Percentiles rank a stretch among this genome's conserved stretches.
phyloP scores from a whole-genome alignment of 2,797 vertebrate species.

The Sebastes wilsoni region DNA sequence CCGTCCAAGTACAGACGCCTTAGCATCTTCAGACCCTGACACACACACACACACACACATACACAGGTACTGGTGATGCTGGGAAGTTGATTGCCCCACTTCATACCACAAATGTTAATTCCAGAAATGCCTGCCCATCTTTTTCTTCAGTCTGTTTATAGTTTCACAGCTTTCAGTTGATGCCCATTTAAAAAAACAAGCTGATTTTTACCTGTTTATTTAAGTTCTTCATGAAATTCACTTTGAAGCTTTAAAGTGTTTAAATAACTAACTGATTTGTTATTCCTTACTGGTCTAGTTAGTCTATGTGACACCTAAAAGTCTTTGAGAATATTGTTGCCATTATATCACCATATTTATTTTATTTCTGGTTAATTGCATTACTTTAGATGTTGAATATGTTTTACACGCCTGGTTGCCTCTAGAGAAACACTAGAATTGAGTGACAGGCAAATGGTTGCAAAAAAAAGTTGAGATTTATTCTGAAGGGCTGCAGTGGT shows the following conservation, averaged over 20 bases:
- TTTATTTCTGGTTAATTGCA: background rate
- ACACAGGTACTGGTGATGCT: background rate
- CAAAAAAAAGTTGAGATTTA: background rate
- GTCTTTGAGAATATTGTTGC: background rate
- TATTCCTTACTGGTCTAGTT: background rate
- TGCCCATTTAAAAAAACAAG: background rate
- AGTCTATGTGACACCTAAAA: background rate
- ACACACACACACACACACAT: conserved; percentile 20
- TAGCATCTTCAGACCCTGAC: conserved; percentile 89
- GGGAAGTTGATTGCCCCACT: background rate
- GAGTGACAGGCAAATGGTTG: background rate
- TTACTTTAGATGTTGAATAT: background rate
- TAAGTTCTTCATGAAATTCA: background rate
- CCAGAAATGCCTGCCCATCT: background rate
- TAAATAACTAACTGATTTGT: background rate
- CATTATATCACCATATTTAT: background rate
- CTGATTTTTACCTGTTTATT: background rate
- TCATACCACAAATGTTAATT: background rate
- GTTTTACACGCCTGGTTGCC: background rate
- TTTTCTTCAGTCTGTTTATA: background rate
- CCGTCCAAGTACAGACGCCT: conserved; percentile 93
- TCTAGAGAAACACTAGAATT: background rate
- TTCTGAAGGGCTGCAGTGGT: background rate
- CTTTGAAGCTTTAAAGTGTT: background rate
- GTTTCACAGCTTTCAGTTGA: background rate